A percentile compares a stretch with the other conserved stretches of the same genome.
Conservation (phyloP, 2,113 vertebrate species). For the Fukomys damarensis region DNA sequence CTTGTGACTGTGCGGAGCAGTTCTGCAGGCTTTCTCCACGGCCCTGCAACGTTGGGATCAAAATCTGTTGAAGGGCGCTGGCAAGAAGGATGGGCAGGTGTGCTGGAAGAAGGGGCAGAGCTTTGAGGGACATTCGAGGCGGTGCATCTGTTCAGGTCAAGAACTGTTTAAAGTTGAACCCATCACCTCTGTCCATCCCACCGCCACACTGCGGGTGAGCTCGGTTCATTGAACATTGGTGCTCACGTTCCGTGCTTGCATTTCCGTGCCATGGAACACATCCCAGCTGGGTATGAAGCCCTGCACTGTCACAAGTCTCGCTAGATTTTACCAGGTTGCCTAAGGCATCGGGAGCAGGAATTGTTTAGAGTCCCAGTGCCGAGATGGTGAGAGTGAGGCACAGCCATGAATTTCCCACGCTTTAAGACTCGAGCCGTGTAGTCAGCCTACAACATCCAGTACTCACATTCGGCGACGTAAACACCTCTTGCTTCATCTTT, state of each 20-base stretch:
- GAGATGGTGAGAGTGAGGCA: not conserved
- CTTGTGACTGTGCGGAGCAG: not conserved
- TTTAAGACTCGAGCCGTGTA: not conserved
- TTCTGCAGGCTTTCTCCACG: not conserved
- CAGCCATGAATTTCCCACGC: not conserved
- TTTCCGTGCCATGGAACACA: not conserved
- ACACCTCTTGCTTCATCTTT: too few relatives aligned
- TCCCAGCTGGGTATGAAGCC: not conserved
- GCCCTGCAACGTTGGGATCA: not conserved
- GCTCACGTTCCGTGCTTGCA: too few relatives aligned
- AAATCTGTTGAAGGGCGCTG: not conserved
- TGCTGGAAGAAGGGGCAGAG: too few relatives aligned
- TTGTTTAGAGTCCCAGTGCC: too few relatives aligned
- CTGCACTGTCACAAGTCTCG: not conserved
- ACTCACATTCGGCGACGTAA: not conserved
- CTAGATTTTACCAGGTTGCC: not conserved
- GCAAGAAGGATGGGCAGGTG: not conserved
- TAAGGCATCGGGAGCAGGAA: not conserved
- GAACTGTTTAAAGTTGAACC: not conserved
- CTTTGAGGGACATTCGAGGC: not conserved
- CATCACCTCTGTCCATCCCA: not conserved
- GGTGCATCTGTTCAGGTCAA: not conserved
- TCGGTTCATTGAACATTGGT: not conserved
- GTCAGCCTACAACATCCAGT: not conserved
- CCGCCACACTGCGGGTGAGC: too few relatives aligned